Evolutionary conservation across 1,140 invertebrate species (phyloP), one percentile per base, ranked within the genome.

Genomic region (Sminthurinus signatus): DNA sequence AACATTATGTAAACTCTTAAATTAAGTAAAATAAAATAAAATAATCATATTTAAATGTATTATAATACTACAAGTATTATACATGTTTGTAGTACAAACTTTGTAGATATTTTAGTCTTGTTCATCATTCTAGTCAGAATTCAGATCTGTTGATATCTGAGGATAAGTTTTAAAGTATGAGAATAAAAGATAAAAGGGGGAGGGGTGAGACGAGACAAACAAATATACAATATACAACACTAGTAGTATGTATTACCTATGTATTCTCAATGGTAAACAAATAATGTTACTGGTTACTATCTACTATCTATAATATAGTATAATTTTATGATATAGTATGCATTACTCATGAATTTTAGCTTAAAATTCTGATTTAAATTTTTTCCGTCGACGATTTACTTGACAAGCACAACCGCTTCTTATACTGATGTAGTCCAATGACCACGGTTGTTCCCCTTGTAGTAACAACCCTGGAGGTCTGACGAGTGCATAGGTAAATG

Each of bases 381-480:
- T 56, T 27, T 56, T 56, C 54, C 31, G 27, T 21, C 31, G 12
- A 3, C 23, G 4, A 2, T 12, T 4, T 32, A 90, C 80, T 75
- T 88, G 84, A 76, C 89, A 93, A 68, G 85, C 82, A 77, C 89
- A 93, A 5, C 89, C 90, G 69, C 86, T 87, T 56, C 89, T 81
- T 39, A 91, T 82, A 68, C 79, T 79, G 63, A 92, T 89, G 78
- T 91, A 89, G 76, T 91, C 90, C 74, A 93, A 78, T 48, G 83
- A 83, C 84, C 86, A 89, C 17, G 74, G 72, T 5, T 76, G 76
- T 15, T 60, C 48, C 5, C n/a, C 29, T 17, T 15, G 15, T 32
- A 36, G 15, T 4, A 17, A 8, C 2, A 4, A 15, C 5, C 46
- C 25, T 0, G 36, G 32, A 32, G 79, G 76, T 54, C 74, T 80